These are phyloP conservation scores for Folsomia manolachei DNA, from an alignment of 2,888 invertebrate species.

Conservation along the genomic window DNA sequence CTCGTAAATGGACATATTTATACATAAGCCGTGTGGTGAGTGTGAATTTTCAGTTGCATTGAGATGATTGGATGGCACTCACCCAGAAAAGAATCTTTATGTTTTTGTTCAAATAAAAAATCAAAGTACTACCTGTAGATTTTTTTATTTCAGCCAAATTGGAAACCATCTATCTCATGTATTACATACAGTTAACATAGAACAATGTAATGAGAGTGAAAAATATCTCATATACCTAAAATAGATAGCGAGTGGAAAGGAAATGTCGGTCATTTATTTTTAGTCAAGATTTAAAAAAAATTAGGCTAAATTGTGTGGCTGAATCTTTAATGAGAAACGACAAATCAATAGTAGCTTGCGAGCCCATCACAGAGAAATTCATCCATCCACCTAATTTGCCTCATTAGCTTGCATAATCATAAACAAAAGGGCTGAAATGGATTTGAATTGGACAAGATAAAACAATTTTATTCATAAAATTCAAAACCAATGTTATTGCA, in stretches of 20 bases:
- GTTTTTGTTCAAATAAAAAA: conserved; percentile 4
- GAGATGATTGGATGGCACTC: not conserved
- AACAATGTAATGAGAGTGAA: not conserved
- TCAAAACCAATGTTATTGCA: not conserved
- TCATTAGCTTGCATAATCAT: not conserved
- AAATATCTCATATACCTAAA: not conserved
- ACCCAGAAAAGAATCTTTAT: not conserved
- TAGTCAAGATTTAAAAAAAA: not conserved
- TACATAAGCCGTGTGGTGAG: too few species aligned
- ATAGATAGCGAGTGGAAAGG: too few species aligned
- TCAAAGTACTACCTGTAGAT: too few species aligned
- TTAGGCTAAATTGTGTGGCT: not conserved
- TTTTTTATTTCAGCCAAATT: too few species aligned
- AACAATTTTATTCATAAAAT: not conserved
- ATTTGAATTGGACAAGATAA: not conserved
- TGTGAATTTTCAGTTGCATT: not conserved
- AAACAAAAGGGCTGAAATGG: not conserved
- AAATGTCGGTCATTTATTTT: not conserved
- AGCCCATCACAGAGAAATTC: not conserved
- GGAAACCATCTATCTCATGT: not conserved
- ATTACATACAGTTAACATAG: not conserved
- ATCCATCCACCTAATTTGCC: not conserved
- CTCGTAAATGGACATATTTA: not conserved
- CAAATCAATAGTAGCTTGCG: not conserved
- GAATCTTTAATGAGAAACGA: not conserved